These are phyloP conservation scores for Holothuria leucospilota DNA, from an alignment of 53 echinoderm and acorn worm species.

Conservation along the genomic window DNA sequence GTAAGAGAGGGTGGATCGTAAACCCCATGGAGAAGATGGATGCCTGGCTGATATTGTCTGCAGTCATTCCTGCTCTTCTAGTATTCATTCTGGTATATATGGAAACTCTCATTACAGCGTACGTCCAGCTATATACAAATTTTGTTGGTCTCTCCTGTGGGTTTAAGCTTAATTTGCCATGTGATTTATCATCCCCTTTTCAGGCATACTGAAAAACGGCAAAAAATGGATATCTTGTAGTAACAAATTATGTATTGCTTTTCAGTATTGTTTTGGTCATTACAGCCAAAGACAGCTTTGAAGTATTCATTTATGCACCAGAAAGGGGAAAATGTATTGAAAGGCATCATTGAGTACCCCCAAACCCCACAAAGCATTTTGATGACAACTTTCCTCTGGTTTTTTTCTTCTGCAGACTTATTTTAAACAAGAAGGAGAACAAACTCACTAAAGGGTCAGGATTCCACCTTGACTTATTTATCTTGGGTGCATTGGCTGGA, in stretches of 20 bases:
- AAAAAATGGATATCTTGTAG: no score
- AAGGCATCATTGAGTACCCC: no score
- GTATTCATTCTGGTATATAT: conserved; percentile 95
- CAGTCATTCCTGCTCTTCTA: conserved; percentile 80
- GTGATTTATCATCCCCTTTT: no score
- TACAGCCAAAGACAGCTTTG: no score
- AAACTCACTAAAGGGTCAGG: conserved; percentile 86
- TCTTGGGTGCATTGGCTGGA: conserved; percentile 72
- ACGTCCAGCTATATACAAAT: neutral
- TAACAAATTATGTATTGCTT: no score
- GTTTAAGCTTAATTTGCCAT: no score
- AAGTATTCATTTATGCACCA: no score
- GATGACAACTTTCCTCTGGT: neutral
- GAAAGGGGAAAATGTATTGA: no score
- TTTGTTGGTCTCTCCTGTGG: no score
- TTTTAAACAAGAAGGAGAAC: conserved; percentile 95
- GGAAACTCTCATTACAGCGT: conserved; percentile 96
- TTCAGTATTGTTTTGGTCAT: no score
- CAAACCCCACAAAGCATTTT: no score
- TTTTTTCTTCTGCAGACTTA: conserved; percentile 68
- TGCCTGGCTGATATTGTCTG: conserved; percentile 74
- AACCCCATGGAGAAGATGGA: conserved; percentile 81
- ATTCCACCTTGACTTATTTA: conserved; percentile 85
- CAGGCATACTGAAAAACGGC: no score
- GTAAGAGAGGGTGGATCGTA: conserved; percentile 92